phyloP scores from a whole-genome alignment of 2,113 vertebrate species.

The Gavialis gangeticus region DNA sequence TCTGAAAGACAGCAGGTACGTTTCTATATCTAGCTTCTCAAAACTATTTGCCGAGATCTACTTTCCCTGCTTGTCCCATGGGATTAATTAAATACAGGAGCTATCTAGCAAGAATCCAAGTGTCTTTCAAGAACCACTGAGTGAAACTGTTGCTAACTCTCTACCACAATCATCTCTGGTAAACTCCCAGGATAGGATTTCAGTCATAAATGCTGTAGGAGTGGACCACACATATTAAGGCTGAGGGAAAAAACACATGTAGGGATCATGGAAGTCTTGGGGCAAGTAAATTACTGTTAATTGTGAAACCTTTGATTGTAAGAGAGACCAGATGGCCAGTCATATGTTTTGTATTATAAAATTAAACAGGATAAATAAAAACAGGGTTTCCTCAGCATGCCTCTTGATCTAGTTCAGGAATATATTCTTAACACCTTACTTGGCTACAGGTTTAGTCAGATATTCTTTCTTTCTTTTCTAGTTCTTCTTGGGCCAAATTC shows the following conservation, averaged over 20 bases:
- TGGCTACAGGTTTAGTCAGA: constrained; percentile 31
- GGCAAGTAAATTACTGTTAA: constrained; percentile 73
- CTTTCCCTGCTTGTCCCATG: not conserved
- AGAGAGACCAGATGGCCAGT: constrained; percentile 67
- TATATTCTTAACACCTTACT: constrained; percentile 60
- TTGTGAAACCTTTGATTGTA: constrained; percentile 75
- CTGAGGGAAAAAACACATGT: not conserved
- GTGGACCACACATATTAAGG: constrained; percentile 62
- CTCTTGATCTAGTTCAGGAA: constrained; percentile 63
- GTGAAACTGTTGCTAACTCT: not conserved
- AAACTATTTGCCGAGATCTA: not conserved
- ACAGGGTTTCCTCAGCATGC: constrained; percentile 71
- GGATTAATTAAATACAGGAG: not conserved
- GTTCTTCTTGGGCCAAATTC: not conserved
- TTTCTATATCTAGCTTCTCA: not conserved
- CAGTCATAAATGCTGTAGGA: not conserved
- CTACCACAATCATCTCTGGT: not conserved
- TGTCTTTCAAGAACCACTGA: not conserved
- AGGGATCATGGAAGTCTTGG: constrained; percentile 52
- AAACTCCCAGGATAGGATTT: constrained; percentile 1
- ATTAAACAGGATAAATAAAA: constrained; percentile 74
- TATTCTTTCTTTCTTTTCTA: constrained; percentile 41
- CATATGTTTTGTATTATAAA: constrained; percentile 73
- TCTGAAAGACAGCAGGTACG: not conserved
- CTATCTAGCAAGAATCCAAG: not conserved